phyloP scores from a whole-genome alignment of 2,113 vertebrate species.

The Madoqua kirkii region DNA sequence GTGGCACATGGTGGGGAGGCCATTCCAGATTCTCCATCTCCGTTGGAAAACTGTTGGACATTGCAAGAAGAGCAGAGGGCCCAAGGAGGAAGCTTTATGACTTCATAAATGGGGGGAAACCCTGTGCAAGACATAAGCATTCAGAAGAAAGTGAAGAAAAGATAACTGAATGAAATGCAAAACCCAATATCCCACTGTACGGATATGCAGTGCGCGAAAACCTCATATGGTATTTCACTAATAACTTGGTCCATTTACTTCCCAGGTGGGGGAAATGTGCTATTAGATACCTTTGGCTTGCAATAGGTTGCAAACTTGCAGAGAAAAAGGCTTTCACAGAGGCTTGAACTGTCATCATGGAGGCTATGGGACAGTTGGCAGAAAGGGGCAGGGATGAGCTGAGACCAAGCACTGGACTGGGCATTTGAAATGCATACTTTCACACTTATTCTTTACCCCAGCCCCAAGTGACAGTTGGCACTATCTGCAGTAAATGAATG shows the following conservation, averaged over 20 bases:
- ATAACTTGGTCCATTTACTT: not conserved
- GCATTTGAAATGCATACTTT: not conserved
- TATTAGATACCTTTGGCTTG: not conserved
- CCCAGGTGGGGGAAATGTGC: not conserved
- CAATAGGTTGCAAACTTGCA: not conserved
- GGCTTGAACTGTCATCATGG: not conserved
- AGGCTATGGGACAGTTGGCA: not conserved
- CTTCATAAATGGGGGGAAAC: not conserved
- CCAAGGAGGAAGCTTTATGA: not conserved
- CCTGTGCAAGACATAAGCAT: not conserved
- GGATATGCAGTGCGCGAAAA: not conserved
- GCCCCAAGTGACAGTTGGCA: not conserved
- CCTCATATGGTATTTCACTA: not conserved
- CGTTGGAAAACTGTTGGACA: not conserved
- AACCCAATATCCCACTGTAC: not conserved
- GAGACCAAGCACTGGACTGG: not conserved
- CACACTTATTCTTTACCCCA: not conserved
- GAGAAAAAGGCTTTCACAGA: not conserved
- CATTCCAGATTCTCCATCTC: not conserved
- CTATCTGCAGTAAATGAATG: not conserved
- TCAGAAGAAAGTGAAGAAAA: not conserved
- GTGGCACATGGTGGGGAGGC: rapidly evolving
- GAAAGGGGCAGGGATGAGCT: not conserved
- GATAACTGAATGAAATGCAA: not conserved
- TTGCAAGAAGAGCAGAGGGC: too few relatives aligned